Percentiles rank a stretch among this genome's conserved stretches.
Conservation (phyloP, 2,113 vertebrate species). For the Megatriorchis doriae region DNA sequence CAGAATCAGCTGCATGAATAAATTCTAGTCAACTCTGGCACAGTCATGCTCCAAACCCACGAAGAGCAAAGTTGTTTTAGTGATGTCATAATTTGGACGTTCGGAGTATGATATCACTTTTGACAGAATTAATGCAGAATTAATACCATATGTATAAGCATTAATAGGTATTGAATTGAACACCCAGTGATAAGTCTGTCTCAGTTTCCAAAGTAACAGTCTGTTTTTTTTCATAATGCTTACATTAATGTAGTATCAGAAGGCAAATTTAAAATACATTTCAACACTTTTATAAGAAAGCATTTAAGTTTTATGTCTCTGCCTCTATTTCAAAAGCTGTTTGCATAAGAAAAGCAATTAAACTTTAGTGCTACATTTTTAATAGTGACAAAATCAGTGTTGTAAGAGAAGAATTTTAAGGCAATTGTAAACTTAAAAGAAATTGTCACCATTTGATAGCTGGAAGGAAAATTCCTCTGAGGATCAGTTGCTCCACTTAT, state of each 20-base stretch:
- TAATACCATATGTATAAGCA: slow-evolving; percentile 81
- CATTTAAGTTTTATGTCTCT: background rate
- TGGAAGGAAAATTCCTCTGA: slow-evolving; percentile 18
- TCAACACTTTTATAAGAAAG: slow-evolving; percentile 42
- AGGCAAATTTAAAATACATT: slow-evolving; percentile 43
- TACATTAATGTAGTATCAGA: slow-evolving; percentile 47
- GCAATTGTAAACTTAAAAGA: slow-evolving; percentile 36
- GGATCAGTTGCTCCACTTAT: background rate
- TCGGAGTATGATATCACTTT: slow-evolving; percentile 79
- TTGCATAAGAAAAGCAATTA: slow-evolving; percentile 36
- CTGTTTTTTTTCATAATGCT: slow-evolving; percentile 23
- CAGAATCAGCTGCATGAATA: slow-evolving; percentile 72
- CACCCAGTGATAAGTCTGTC: slow-evolving; percentile 62
- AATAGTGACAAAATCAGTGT: background rate
- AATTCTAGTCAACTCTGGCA: slow-evolving; percentile 74
- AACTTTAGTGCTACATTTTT: slow-evolving; percentile 37
- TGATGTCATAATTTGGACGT: slow-evolving; percentile 82
- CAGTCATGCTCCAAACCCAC: slow-evolving; percentile 51
- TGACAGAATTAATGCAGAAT: slow-evolving; percentile 82
- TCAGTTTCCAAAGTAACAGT: slow-evolving; percentile 65
- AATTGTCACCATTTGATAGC: background rate
- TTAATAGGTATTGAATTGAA: slow-evolving; percentile 77
- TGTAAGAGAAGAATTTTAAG: slow-evolving; percentile 10
- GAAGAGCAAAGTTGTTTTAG: slow-evolving; percentile 80
- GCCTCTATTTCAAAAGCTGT: slow-evolving; percentile 42